Base-by-base conservation (phyloP, 2,797 vertebrate genomes). In the Threskiornis aethiopicus region DNA sequence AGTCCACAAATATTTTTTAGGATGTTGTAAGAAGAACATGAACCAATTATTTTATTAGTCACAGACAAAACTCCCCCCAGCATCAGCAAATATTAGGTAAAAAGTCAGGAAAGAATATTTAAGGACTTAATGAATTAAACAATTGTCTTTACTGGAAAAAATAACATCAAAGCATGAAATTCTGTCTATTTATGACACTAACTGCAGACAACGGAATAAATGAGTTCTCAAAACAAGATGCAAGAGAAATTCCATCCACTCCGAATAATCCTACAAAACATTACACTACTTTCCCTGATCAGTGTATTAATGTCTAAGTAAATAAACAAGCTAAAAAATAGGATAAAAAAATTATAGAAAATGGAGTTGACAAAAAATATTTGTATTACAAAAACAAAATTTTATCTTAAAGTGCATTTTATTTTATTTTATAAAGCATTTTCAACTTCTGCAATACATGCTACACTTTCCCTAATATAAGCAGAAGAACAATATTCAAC, bases 1-100 rank as follows among this genome's bases (percentile, higher is more conserved):
- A 94, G 47, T 39, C 65, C 72, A 81, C 33, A 93, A 72, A 26
- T 84, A 91, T 57, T 90, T 95, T 86, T 87, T 35, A 65, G 33
- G 39, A 88, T 88, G 83, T 70, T 84, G 49, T 59, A 91, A 88
- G 72, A 78, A 80, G 46, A 91, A 70, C 19, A 72, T 3, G 28
- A 91, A 84, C 39, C 33, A 82, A 79, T 94, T 92, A 75, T 57
- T 76, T 75, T 70, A 93, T 90, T 90, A 95, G 51, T 94, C 85
- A 88, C 6, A 89, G 44, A 55, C 39, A 88, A 90, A 95, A 72
- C 8, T 65, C 7, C 11, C 31, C 42, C 13, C 3, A 84, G 59
- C 51, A 90, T n/a, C 35, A 55, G 64, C 26, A 92, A 93, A 22
- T 52, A 93, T 16, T 28, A 67, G 3, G 14, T 39, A 71, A 76